Evolutionary conservation across 2,888 invertebrate species (phyloP).

Genomic region (Hemaris fuciformis): DNA sequence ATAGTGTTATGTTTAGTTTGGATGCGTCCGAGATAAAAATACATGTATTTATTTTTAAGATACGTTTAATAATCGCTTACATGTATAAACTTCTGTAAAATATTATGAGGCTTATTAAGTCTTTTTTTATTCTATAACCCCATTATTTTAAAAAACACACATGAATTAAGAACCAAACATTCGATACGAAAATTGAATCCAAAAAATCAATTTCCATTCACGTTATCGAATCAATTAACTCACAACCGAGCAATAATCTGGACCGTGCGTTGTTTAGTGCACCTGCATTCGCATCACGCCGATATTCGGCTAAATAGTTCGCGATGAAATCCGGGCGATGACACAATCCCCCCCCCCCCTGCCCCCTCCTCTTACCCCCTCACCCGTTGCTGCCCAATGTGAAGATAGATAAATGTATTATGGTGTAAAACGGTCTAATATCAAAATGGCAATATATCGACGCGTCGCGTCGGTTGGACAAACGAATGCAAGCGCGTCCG

Average conservation of each 20-base stretch:
- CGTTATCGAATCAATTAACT: not conserved
- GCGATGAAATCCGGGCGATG: not conserved
- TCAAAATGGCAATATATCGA: slow-evolving; percentile 6
- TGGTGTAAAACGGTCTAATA: slow-evolving; percentile 3
- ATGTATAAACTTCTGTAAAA: too few species aligned
- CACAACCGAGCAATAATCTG: not conserved
- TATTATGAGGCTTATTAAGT: too few species aligned
- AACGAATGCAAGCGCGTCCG: slow-evolving; percentile 25
- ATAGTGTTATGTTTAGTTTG: too few species aligned
- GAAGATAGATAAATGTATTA: slow-evolving; percentile 8
- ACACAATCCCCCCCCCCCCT: not conserved
- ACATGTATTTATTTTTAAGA: too few species aligned
- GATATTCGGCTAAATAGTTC: not conserved
- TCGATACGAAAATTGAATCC: too few species aligned
- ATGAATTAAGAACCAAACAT: not conserved
- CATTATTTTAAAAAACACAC: too few species aligned
- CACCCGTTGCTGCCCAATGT: not conserved
- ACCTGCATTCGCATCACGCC: not conserved
- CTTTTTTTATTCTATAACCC: too few species aligned
- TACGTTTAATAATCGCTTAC: too few species aligned
- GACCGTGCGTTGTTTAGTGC: not conserved
- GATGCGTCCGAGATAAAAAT: too few species aligned
- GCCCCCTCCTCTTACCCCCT: not conserved
- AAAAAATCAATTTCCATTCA: too few species aligned
- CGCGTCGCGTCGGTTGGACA: slow-evolving; percentile 16